Evolutionary conservation across 2,888 invertebrate species (phyloP).

Genomic region (Amblyjoppa fuscipennis): DNA sequence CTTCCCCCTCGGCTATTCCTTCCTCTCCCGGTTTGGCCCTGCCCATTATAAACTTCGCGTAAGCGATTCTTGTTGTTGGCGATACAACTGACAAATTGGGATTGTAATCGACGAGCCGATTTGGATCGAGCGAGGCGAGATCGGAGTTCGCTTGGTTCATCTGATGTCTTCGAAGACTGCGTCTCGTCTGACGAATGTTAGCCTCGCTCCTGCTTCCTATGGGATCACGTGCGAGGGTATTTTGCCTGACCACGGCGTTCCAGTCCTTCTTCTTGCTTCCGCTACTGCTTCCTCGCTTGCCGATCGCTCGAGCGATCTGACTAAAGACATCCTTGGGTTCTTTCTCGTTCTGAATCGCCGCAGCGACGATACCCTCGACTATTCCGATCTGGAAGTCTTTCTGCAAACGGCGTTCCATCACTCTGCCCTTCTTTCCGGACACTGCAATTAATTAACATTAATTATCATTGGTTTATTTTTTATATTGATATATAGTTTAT

Average conservation of each 20-base stretch:
- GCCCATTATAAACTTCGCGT: constrained; percentile 94
- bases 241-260: constrained; percentile 93
- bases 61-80: constrained; percentile 93
- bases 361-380: constrained; percentile 92
- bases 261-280: constrained; percentile 90
- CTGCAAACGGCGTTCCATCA: constrained; percentile 93
- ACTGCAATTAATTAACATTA: constrained; percentile 85
- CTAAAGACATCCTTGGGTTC: constrained; percentile 93
- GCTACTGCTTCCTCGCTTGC: constrained; percentile 86
- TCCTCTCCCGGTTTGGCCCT: constrained; percentile 85
- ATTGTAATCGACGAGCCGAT: constrained; percentile 92
- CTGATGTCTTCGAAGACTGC: constrained; percentile 91
- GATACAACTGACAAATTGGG: constrained; percentile 92
- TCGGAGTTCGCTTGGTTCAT: constrained; percentile 89
- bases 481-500: not conserved
- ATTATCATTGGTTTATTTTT: not conserved
- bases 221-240: constrained; percentile 90
- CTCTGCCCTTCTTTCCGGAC: constrained; percentile 93
- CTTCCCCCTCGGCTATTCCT: constrained; percentile 44
- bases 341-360: constrained; percentile 89
- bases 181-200: constrained; percentile 88
- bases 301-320: constrained; percentile 93
- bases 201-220: constrained; percentile 92
- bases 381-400: constrained; percentile 97
- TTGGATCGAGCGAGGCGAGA: constrained; percentile 90